phyloP scores from a whole-genome alignment of 2,888 invertebrate genomes.

The Drosophila longiperda region DNA sequence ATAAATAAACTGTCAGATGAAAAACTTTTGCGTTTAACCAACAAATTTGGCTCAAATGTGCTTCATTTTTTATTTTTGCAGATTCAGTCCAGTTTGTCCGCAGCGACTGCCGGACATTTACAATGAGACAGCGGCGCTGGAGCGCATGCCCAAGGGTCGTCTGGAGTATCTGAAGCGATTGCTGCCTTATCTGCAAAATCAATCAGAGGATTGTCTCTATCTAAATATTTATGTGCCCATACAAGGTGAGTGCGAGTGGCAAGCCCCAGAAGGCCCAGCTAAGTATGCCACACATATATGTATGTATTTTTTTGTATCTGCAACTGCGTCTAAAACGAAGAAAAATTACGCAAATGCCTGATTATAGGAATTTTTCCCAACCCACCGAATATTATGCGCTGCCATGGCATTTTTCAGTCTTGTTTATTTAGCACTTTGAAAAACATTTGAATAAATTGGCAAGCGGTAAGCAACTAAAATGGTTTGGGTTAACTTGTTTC shows the following conservation, averaged over 20 bases:
- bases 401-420: constrained; percentile 67
- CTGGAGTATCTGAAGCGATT: constrained; percentile 95
- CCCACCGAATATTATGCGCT: background rate
- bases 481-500: constrained; percentile 67
- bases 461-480: constrained; percentile 57
- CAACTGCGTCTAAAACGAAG: constrained; percentile 51
- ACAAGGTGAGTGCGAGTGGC: constrained; percentile 90
- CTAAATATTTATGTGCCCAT: constrained; percentile 98
- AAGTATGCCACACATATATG: constrained; percentile 44
- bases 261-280: constrained; percentile 28
- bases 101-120: constrained; percentile 94
- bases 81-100: constrained; percentile 96
- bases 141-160: constrained; percentile 94
- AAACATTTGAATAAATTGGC: constrained; percentile 82
- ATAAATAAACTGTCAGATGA: constrained; percentile 24
- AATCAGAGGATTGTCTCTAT: constrained; percentile 98
- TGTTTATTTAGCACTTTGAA: constrained; percentile 81
- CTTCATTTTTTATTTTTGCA: constrained; percentile 71
- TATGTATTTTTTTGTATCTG: constrained; percentile 12
- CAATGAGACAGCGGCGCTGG: constrained; percentile 93
- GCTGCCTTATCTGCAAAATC: constrained; percentile 94
- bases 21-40: constrained; percentile 59
- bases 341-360: constrained; percentile 67
- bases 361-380: background rate
- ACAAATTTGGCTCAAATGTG: constrained; percentile 37